phyloP scores from a whole-genome alignment of 2,797 vertebrate species.

The Petrocephalus sullivani region DNA sequence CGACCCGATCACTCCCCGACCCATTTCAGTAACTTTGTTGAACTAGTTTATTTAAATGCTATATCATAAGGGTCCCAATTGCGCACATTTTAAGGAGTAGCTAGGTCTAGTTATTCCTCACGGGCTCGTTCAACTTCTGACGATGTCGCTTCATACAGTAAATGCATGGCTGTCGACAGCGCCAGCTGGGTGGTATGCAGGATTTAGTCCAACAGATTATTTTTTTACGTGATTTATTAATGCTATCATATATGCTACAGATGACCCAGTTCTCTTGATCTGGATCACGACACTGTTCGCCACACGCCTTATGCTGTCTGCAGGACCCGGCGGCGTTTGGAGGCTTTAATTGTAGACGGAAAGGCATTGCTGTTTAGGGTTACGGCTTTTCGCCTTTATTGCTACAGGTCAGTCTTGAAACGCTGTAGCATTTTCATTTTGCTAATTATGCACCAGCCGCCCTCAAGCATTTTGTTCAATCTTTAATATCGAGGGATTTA shows the following conservation, averaged over 20 bases:
- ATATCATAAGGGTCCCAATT: not conserved
- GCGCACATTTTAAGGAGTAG: not conserved
- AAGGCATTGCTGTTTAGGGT: not conserved
- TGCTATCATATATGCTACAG: slow-evolving; percentile 45
- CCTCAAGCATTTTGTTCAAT: not conserved
- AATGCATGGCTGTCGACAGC: not conserved
- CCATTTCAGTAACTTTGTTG: not conserved
- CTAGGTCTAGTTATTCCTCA: not conserved
- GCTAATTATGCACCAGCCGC: not conserved
- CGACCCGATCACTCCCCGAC: not conserved
- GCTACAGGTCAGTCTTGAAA: not conserved
- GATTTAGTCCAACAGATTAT: not conserved
- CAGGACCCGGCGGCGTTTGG: not conserved
- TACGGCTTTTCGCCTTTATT: not conserved
- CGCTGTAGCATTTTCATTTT: not conserved
- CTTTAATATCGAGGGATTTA: not conserved
- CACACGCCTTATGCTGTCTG: not conserved
- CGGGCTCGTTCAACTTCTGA: not conserved
- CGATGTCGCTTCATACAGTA: not conserved
- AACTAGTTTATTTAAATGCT: not conserved
- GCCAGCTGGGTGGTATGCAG: not conserved
- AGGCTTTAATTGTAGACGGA: not conserved
- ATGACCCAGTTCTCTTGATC: slow-evolving; percentile 63
- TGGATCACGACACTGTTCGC: slow-evolving; percentile 46
- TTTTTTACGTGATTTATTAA: not conserved